phyloP scores from a whole-genome alignment of 2,113 vertebrate genomes.

The Labeo rohita region DNA sequence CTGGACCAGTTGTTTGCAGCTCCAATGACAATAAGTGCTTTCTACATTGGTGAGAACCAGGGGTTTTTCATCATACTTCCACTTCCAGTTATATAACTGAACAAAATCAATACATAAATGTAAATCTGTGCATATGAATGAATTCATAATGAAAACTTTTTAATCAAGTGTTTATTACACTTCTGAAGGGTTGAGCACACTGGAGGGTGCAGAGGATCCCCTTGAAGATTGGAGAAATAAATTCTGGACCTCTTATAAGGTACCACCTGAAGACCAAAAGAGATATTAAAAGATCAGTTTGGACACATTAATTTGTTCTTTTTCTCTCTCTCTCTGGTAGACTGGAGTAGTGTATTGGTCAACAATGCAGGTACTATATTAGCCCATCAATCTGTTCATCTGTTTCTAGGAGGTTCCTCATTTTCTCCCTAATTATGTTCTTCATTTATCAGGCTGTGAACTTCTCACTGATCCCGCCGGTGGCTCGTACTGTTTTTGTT shows the following conservation, averaged over 20 bases:
- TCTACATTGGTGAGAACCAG: conserved; percentile 76
- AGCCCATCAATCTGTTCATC: background rate
- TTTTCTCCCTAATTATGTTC: background rate
- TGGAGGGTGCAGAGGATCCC: conserved; percentile 74
- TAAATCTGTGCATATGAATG: background rate
- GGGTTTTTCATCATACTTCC: background rate
- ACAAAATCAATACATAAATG: background rate
- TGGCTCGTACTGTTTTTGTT: conserved; percentile 75
- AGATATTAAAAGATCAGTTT: background rate
- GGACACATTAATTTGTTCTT: background rate
- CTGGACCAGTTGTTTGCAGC: conserved; percentile 79
- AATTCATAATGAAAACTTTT: background rate
- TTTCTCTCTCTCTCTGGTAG: conserved; percentile 60
- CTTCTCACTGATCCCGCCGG: conserved; percentile 76
- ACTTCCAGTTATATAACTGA: background rate
- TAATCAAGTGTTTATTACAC: conserved; percentile 9
- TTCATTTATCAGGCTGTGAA: conserved; percentile 72
- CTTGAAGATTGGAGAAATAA: conserved; percentile 78
- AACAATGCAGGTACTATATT: conserved; percentile 73
- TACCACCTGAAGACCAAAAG: conserved; percentile 41
- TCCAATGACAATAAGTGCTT: conserved; percentile 80
- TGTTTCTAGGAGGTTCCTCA: background rate
- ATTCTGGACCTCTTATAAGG: conserved; percentile 81
- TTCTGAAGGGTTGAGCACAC: conserved; percentile 75
- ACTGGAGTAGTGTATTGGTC: conserved; percentile 78